Conservation (phyloP, 2,888 invertebrate species). For the Metalampra italica region DNA sequence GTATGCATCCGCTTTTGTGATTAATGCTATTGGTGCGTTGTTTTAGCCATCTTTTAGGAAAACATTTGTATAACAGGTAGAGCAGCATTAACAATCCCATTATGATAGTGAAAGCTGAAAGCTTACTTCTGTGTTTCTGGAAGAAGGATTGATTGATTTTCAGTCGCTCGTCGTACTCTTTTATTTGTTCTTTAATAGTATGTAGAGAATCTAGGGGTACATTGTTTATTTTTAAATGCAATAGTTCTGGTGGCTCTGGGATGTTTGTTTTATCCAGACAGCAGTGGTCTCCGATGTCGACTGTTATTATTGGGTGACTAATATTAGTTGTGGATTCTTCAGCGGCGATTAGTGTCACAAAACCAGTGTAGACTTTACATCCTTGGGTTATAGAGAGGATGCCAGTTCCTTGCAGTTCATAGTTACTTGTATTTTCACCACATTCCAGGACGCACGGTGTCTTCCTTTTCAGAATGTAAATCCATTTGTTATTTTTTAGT, state of each 20-base stretch:
- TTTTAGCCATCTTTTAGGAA: no score
- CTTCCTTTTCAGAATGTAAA: not conserved
- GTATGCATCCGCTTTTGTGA: no score
- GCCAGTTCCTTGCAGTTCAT: not conserved
- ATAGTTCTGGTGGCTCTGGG: not conserved
- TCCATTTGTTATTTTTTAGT: not conserved
- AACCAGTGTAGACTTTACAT: not conserved
- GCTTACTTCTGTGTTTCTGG: no score
- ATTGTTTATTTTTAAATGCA: not conserved
- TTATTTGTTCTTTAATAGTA: not conserved
- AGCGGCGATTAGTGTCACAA: not conserved
- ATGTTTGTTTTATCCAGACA: not conserved
- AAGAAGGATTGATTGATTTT: no score
- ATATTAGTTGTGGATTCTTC: not conserved
- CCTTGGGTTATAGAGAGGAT: not conserved
- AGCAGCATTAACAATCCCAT: no score
- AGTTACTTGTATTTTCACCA: not conserved
- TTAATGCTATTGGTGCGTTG: no score
- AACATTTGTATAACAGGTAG: no score
- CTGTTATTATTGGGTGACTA: not conserved
- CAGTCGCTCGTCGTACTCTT: not conserved
- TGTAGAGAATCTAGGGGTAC: not conserved
- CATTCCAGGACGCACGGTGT: not conserved
- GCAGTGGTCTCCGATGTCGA: not conserved
- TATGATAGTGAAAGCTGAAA: no score